Percentiles rank a stretch among this genome's conserved stretches.
These are phyloP conservation scores for Onychomys leucogaster DNA, from an alignment of 2,797 vertebrate genomes.

Conservation along the genomic window DNA sequence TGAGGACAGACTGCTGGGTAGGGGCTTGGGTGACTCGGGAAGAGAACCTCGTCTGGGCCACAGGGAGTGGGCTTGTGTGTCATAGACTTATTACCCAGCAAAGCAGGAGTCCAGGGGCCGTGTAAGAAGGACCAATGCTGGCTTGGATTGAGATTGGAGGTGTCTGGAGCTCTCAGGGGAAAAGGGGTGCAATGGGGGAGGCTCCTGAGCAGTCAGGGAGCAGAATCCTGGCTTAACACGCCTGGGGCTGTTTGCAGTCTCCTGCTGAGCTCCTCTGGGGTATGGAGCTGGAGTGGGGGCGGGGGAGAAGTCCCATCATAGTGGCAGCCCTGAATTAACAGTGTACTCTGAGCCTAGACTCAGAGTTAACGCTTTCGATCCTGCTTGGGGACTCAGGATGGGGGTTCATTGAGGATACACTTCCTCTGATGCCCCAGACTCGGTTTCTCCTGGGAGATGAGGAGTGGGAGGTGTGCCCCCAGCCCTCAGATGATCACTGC, in stretches of 20 bases:
- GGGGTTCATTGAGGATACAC: not conserved
- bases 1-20: slow-evolving; percentile 80
- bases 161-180: slow-evolving; percentile 17
- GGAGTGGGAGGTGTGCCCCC: not conserved
- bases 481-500: slow-evolving; percentile 38
- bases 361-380: slow-evolving; percentile 64
- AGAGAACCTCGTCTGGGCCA: not conserved
- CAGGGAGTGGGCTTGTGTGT: not conserved
- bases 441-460: slow-evolving; percentile 49
- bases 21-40: slow-evolving; percentile 15
- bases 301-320: slow-evolving; percentile 67
- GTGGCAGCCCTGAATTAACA: slow-evolving; percentile 62
- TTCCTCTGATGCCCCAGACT: not conserved
- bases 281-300: slow-evolving; percentile 65
- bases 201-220: slow-evolving; percentile 33
- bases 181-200: not conserved
- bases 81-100: not conserved
- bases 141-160: not conserved
- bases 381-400: not conserved
- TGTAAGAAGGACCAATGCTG: not conserved
- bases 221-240: slow-evolving; percentile 61
- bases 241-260: slow-evolving; percentile 54
- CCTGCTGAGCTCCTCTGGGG: slow-evolving; percentile 75
- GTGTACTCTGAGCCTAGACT: slow-evolving; percentile 34
- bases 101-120: not conserved